Evolutionary conservation across 2,113 vertebrate genomes (phyloP), one percentile per base, ranked within the genome.

Genomic region (Rattus rattus): DNA sequence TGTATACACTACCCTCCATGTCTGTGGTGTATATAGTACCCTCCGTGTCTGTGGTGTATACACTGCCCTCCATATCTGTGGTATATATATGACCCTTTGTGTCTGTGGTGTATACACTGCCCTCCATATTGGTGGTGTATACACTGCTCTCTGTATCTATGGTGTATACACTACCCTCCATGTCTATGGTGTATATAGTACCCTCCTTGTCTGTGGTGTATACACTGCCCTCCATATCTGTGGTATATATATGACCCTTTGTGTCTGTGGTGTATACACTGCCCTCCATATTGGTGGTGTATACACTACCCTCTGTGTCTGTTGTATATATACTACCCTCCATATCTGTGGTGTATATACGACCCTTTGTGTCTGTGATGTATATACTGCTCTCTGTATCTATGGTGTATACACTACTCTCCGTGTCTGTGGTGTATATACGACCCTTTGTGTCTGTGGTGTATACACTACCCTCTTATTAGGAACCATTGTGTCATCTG

Each of bases 131-230:
- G 3, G 43, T 43, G 43, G 43, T 43, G 43, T 43, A 43, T 43
- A 43, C 14, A 17, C 2, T 1, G 0, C 16, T 12, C 16, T 72
- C 16, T 0, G 3, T 3, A 3, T n/a, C 33, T 17, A 13, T n/a
- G 63, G 28, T 26, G 7, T 65, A 28, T 65, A 65, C 24, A 9
- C 7, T 33, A 43, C 43, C 43, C 43, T 43, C 5, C 5, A 5
- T n/a, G 16, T n/a, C 69, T 72, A 33, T 72, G 36, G 0, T 65
- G 56, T 59, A 59, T 19, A 59, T 17, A 59, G 16, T 59, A 17
- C 56, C 13, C 56, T 16, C 56, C 17, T 5, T 59, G 16, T 59
- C 43, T 43, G 12, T 59, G 56, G 56, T 59, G 61, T 30, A 65
- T 65, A 65, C 2, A 28, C 1, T 4, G 0, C 26, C 43, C 26